Percentiles rank a stretch among this genome's conserved stretches.
Conservation (phyloP, 2,797 vertebrate species). For the Melopsittacus undulatus region DNA sequence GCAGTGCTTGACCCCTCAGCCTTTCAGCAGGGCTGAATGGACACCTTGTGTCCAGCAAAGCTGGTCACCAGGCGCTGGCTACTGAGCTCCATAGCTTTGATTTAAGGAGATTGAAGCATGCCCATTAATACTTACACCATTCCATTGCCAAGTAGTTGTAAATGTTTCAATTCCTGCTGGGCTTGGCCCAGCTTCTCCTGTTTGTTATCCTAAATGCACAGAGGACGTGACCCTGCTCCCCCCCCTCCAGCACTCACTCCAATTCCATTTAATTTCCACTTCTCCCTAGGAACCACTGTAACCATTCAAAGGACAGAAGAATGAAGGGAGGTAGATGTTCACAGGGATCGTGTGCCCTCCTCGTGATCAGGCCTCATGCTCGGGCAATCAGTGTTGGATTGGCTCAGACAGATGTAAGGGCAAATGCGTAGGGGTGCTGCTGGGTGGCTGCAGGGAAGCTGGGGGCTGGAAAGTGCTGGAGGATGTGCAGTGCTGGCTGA, state of each 20-base stretch:
- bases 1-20: background rate
- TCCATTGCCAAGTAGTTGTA: background rate
- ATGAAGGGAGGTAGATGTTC: background rate
- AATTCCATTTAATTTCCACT: background rate
- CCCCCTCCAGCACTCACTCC: background rate
- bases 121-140: background rate
- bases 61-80: background rate
- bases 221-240: background rate
- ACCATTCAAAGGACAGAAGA: background rate
- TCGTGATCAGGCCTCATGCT: background rate
- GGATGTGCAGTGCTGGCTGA: background rate
- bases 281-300: background rate
- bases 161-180: conserved; percentile 9
- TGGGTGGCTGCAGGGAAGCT: background rate
- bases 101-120: background rate
- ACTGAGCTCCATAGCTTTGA: background rate
- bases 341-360: background rate
- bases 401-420: background rate
- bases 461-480: background rate
- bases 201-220: conserved; percentile 11
- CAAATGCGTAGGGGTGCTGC: background rate
- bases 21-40: background rate
- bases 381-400: background rate
- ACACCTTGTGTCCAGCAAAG: background rate
- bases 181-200: background rate